These are phyloP conservation scores for Coenonympha glycerion DNA, from an alignment of 2,888 invertebrate genomes.

Conservation along the genomic window DNA sequence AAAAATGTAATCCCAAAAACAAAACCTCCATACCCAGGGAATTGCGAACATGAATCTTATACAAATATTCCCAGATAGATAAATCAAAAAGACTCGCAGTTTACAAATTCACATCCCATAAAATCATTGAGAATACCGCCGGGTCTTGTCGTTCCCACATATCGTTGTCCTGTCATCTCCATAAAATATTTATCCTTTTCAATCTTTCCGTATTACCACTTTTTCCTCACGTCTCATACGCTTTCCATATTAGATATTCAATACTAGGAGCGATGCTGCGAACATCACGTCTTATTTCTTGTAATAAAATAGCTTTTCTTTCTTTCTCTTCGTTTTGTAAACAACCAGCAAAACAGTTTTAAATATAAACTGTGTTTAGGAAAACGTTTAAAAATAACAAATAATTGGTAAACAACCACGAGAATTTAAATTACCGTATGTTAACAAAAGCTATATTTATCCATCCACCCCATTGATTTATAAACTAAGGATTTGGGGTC, in stretches of 20 bases:
- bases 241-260: slow-evolving; percentile 6
- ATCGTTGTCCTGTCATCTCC: slow-evolving; percentile 10
- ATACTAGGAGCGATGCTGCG: neutral
- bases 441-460: no score
- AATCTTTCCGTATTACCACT: slow-evolving; percentile 11
- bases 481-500: no score
- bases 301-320: neutral
- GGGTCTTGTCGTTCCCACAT: slow-evolving; percentile 5
- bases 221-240: neutral
- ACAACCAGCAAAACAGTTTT: neutral
- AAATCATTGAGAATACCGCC: slow-evolving; percentile 5
- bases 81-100: neutral
- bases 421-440: no score
- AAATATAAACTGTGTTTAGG: neutral
- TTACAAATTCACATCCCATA: slow-evolving; percentile 1
- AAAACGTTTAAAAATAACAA: neutral
- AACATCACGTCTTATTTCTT: neutral
- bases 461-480: no score
- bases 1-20: no score
- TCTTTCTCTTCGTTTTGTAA: neutral
- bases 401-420: neutral
- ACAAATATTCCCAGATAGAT: neutral
- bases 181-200: slow-evolving; percentile 13
- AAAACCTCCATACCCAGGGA: neutral
- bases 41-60: neutral